Evolutionary conservation across 2,888 invertebrate genomes (phyloP).

Genomic region (Biston stratarius): DNA sequence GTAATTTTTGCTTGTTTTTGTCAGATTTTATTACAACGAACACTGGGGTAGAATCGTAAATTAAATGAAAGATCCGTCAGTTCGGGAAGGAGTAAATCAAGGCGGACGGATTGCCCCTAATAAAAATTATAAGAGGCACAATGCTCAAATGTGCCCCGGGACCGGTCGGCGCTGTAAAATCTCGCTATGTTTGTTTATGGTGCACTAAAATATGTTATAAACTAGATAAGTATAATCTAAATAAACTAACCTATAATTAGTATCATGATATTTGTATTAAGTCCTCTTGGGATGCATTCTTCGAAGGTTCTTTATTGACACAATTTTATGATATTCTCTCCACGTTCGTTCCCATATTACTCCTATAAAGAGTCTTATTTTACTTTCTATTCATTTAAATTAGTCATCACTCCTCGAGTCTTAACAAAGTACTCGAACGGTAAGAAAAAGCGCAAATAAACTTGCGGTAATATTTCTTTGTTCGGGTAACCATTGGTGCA

Average conservation of each 20-base stretch:
- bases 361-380: constrained; percentile 37
- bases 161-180: constrained; percentile 83
- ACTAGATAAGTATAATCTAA: constrained; percentile 85
- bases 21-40: constrained; percentile 79
- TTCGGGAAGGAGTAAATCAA: constrained; percentile 86
- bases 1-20: constrained; percentile 83
- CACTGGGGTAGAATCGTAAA: constrained; percentile 83
- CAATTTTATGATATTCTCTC: constrained; percentile 59
- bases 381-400: constrained; percentile 36
- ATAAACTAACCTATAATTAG: constrained; percentile 84
- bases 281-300: constrained; percentile 55
- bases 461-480: constrained; percentile 82
- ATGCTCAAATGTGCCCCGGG: constrained; percentile 81
- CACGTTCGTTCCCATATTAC: constrained; percentile 35
- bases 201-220: constrained; percentile 86
- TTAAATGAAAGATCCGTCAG: constrained; percentile 85
- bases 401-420: constrained; percentile 34
- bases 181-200: constrained; percentile 85
- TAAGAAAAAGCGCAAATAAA: constrained; percentile 69
- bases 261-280: constrained; percentile 75
- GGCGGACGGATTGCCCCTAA: constrained; percentile 85
- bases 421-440: constrained; percentile 52
- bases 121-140: constrained; percentile 87
- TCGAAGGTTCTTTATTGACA: constrained; percentile 60
- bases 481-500: constrained; percentile 80